Evolutionary conservation across 1,140 invertebrate genomes (phyloP).

Genomic region (Lordiphosa stackelbergi): DNA sequence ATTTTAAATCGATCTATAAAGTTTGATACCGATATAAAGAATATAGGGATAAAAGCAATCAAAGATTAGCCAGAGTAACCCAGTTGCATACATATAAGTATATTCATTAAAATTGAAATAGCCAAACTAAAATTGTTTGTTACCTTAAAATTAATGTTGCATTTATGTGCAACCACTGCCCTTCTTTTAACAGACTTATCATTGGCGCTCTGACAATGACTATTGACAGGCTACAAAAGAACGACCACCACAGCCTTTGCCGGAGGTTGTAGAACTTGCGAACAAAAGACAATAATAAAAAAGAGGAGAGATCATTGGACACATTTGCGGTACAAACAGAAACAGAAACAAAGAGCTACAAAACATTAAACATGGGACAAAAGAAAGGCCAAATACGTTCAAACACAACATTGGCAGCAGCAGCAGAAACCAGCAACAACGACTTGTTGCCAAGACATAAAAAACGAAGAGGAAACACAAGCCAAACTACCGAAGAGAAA

Average conservation of each 20-base stretch:
- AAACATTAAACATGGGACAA: constrained; percentile 44
- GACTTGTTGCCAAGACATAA: constrained; percentile 71
- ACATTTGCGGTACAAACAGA: constrained; percentile 41
- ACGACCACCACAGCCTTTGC: not conserved
- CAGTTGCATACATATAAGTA: too few relatives aligned
- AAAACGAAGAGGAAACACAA: constrained; percentile 56
- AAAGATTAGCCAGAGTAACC: too few relatives aligned
- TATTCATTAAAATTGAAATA: too few relatives aligned
- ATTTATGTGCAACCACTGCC: too few relatives aligned
- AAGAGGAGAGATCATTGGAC: constrained; percentile 61
- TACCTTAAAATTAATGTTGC: too few relatives aligned
- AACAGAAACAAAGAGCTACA: constrained; percentile 30
- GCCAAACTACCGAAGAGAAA: constrained; percentile 39
- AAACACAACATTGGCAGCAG: constrained; percentile 37
- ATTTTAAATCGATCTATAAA: too few relatives aligned
- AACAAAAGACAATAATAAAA: constrained; percentile 31
- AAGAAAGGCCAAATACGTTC: constrained; percentile 70
- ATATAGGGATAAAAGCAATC: too few relatives aligned
- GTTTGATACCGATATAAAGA: too few relatives aligned
- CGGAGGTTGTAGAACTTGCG: constrained; percentile 35
- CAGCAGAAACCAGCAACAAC: constrained; percentile 27
- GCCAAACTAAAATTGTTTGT: too few relatives aligned
- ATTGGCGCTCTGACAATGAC: not conserved
- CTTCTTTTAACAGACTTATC: constrained; percentile 3
- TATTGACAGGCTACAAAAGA: constrained; percentile 11